These are phyloP conservation scores for Agapostemon virescens DNA, from an alignment of 2,888 invertebrate genomes.

Conservation along the genomic window DNA sequence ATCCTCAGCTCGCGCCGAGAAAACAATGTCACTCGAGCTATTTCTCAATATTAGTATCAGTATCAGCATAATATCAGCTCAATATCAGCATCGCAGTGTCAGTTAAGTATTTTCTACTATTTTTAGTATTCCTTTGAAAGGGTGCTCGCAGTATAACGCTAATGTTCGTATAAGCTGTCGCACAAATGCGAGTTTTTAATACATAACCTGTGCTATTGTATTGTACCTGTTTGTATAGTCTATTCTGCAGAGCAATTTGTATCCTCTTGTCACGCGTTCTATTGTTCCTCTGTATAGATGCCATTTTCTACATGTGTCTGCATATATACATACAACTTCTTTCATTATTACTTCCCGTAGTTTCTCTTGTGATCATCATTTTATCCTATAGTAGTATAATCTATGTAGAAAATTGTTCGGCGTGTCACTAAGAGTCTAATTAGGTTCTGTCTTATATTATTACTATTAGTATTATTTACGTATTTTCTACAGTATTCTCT, in stretches of 20 bases:
- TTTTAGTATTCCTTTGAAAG: background rate
- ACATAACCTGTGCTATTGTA: background rate
- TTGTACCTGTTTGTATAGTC: background rate
- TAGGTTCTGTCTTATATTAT: too few species aligned
- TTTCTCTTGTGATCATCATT: background rate
- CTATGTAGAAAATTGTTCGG: too few species aligned
- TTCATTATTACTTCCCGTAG: background rate
- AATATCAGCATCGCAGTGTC: too few species aligned
- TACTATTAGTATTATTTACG: too few species aligned
- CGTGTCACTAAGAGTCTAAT: too few species aligned
- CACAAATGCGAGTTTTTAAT: background rate
- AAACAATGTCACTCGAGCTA: too few species aligned
- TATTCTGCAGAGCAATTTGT: constrained; percentile 2
- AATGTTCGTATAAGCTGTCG: background rate
- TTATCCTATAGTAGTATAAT: too few species aligned
- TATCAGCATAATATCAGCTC: too few species aligned
- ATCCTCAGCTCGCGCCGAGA: too few species aligned
- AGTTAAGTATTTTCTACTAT: too few species aligned
- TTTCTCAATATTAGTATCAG: too few species aligned
- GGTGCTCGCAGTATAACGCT: background rate
- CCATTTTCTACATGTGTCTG: background rate
- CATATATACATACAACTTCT: background rate
- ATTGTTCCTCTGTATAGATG: background rate
- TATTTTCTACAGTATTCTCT: too few species aligned
- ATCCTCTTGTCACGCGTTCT: background rate